Conservation (phyloP, 2,113 vertebrate genomes). For the Eidolon helvum region DNA sequence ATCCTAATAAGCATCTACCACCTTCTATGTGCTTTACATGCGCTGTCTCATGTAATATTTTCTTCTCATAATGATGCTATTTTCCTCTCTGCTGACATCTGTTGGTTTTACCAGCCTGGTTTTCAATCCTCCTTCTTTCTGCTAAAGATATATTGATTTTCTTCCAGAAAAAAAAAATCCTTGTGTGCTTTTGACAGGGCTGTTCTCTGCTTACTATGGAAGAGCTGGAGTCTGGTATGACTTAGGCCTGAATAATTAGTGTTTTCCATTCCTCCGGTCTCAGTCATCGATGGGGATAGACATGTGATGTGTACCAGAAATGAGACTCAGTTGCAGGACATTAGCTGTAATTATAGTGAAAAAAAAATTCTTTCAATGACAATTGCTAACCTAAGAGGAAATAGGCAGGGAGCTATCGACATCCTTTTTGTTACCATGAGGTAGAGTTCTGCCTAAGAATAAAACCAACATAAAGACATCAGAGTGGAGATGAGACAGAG, state of each 20-base stretch:
- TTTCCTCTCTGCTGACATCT: not conserved
- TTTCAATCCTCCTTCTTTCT: not conserved
- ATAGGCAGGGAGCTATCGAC: not conserved
- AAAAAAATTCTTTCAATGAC: not conserved
- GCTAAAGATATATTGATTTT: not conserved
- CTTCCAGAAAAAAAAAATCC: not conserved
- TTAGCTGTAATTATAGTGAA: not conserved
- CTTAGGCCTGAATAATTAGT: not conserved
- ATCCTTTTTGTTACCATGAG: not conserved
- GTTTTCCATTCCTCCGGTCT: not conserved
- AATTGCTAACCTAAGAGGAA: not conserved
- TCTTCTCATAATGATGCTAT: not conserved
- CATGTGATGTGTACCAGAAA: not conserved
- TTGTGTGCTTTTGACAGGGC: not conserved
- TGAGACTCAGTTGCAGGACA: not conserved
- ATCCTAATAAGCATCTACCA: not conserved
- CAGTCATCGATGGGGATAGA: not conserved
- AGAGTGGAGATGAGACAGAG: not conserved
- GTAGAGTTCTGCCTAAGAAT: not conserved
- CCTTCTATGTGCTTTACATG: not conserved
- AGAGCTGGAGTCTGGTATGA: not conserved
- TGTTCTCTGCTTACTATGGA: not conserved
- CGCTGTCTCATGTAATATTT: not conserved
- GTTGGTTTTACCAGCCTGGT: not conserved
- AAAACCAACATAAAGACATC: not conserved